Base-by-base conservation (phyloP, 2,888 invertebrate species). In the Eumerus sabulonum region DNA sequence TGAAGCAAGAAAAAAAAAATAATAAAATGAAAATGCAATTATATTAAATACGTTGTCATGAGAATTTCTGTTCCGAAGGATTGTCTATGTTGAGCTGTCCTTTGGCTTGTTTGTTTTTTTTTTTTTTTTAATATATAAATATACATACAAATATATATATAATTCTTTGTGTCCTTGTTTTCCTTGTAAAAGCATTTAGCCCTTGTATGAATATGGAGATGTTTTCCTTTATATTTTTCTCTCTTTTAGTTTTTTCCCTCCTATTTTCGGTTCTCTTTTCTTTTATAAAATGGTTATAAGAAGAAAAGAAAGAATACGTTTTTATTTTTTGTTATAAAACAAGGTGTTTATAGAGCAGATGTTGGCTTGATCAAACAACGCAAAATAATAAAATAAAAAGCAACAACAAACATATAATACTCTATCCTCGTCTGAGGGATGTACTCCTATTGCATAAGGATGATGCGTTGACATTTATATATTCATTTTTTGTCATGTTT, bases 121-220 rank as follows among this genome's bases (percentile, higher is more conserved):
- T n/a, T n/a, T n/a, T n/a, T n/a, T n/a, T 36, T 27, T 2, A 27
- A 53, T 36, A 54, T 63, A 63, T 18, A 50, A 18, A 48, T 9
- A 40, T 40, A 40, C 3, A 27, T 27, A 27, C 7, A 27, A 27
- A 27, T 27, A 27, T 27, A n/a, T 7, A 27, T 51, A 56, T 1
- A 18, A 45, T 36, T 63, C 38, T 47, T 62, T 72, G 62, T 77
- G 67, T 77, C 57, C 51, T 73, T 72, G 62, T 74, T 68, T 57
- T 63, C 27, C 42, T 67, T 73, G 62, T 73, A 73, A 60, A 67
- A 62, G 77, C 77, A 77, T 77, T 47, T 51, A 77, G 72, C 77
- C 73, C 77, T n/a, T 56, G 67, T 77, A 76, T 76, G 76, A 72
- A 73, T 71, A 71, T 71, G 54, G 57, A 71, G 56, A 71, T 47